A percentile compares a stretch with the other conserved stretches of the same genome.
These are phyloP conservation scores for Glareola pratincola DNA, from an alignment of 2,113 vertebrate species.

Conservation along the genomic window DNA sequence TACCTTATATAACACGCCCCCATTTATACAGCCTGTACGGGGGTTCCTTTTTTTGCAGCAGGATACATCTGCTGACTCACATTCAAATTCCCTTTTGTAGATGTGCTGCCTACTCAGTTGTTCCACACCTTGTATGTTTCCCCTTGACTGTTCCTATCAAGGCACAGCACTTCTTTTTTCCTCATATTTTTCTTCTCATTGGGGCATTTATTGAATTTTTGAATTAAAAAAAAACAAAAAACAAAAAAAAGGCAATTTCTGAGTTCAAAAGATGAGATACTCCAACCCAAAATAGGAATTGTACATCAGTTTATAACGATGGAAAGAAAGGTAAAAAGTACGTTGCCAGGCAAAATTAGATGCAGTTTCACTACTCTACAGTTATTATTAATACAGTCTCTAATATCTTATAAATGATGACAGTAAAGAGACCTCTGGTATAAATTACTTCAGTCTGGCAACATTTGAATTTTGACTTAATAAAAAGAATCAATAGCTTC, in stretches of 20 bases:
- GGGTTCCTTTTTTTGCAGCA: background rate
- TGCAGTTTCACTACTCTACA: background rate
- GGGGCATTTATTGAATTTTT: background rate
- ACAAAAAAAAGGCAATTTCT: background rate
- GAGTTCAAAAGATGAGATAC: background rate
- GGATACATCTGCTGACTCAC: background rate
- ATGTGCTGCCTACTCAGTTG: background rate
- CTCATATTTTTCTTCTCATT: background rate
- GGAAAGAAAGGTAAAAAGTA: background rate
- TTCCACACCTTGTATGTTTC: background rate
- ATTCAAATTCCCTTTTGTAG: background rate
- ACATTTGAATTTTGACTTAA: background rate
- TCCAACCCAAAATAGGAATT: background rate
- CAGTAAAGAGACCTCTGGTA: background rate
- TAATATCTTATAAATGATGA: background rate
- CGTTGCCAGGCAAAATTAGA: background rate
- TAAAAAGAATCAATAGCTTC: background rate
- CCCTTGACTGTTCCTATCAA: background rate
- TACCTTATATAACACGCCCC: background rate
- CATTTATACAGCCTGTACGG: background rate
- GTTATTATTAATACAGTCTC: background rate
- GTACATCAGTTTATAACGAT: background rate
- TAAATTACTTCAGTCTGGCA: background rate
- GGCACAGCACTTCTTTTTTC: background rate
- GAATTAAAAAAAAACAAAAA: background rate